Conservation (phyloP, 2,888 invertebrate species). For the Vesta saturnalis region DNA sequence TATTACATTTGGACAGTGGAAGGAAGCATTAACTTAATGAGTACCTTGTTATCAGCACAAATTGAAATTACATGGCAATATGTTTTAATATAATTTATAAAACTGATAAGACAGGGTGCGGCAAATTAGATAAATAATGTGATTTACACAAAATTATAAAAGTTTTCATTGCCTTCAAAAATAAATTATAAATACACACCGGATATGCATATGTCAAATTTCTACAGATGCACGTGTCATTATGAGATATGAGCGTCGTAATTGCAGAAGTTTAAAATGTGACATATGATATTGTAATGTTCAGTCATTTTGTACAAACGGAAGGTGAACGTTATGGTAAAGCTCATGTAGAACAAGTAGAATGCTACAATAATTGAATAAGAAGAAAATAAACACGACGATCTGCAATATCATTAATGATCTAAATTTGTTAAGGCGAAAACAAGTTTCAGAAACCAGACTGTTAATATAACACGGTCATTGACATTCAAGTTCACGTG, state of each 20-base stretch:
- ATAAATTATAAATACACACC: no score
- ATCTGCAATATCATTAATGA: conserved; percentile 23
- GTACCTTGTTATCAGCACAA: neutral
- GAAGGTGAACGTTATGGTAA: neutral
- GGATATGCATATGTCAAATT: no score
- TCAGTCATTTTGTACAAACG: no score
- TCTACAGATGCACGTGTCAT: no score
- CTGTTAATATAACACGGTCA: conserved; percentile 33
- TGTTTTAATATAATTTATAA: neutral
- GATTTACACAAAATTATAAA: no score
- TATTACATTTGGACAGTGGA: neutral
- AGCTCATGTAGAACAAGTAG: neutral
- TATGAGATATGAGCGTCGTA: no score
- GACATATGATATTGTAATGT: no score
- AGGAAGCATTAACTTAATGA: neutral
- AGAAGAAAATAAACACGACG: neutral
- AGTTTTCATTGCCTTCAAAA: no score
- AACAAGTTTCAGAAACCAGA: conserved; percentile 32
- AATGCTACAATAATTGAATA: conserved; percentile 1
- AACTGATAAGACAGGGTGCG: neutral
- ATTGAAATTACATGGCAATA: neutral
- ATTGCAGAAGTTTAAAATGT: no score
- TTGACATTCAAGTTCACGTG: conserved; percentile 32
- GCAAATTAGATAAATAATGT: neutral
- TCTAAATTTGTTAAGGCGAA: conserved; percentile 26